Evolutionary conservation across 2,797 vertebrate genomes (phyloP).

Genomic region (Mastacembelus armatus): DNA sequence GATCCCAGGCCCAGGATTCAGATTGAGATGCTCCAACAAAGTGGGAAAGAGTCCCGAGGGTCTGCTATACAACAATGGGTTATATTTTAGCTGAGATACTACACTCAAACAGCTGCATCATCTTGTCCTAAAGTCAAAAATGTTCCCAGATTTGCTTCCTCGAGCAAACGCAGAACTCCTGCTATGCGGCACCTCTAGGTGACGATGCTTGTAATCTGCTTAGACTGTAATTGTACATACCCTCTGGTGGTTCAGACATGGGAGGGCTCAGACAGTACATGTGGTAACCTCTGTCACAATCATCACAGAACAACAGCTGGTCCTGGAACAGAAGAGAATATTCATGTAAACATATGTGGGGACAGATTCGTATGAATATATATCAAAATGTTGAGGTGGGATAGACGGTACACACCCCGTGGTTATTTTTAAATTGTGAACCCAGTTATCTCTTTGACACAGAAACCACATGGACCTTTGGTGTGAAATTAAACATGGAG

Average conservation of each 20-base stretch:
- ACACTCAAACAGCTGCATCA: constrained; percentile 35
- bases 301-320: constrained; percentile 94
- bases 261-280: constrained; percentile 96
- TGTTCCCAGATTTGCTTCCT: not conserved
- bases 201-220: not conserved
- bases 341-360: not conserved
- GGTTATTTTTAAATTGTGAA: constrained; percentile 12
- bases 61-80: too few relatives aligned
- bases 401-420: not conserved
- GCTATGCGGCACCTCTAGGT: not conserved
- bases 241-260: constrained; percentile 94
- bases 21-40: constrained; percentile 9
- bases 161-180: constrained; percentile 3
- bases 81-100: not conserved
- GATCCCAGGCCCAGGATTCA: not conserved
- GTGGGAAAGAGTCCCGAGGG: not conserved
- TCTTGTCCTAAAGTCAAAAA: constrained; percentile 17
- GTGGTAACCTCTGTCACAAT: constrained; percentile 94
- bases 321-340: constrained; percentile 80
- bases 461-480: not conserved
- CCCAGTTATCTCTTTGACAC: not conserved
- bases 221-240: constrained; percentile 73
- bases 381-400: not conserved
- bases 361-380: not conserved
- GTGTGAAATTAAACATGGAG: not conserved